Evolutionary conservation across 2,797 vertebrate genomes (phyloP).

Genomic region (Tapera naevia): DNA sequence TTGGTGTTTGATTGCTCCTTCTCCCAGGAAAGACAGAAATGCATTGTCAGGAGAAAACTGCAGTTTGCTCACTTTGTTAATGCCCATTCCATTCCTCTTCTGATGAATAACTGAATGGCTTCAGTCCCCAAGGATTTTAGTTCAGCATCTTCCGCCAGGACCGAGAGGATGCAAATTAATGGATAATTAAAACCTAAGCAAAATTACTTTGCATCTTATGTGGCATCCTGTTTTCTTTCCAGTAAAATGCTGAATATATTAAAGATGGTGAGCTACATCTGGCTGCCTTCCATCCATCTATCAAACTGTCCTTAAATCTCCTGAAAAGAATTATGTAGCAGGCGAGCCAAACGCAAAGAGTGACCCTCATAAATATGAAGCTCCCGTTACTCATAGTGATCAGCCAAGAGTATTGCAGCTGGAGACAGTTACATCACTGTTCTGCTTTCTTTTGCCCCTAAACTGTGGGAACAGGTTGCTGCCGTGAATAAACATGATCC

Average conservation of each 20-base stretch:
- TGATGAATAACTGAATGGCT: background rate
- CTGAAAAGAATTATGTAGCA: background rate
- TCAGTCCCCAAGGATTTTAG: background rate
- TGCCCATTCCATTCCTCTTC: background rate
- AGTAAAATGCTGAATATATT: background rate
- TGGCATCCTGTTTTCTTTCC: background rate
- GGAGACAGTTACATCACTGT: background rate
- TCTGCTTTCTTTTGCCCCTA: background rate
- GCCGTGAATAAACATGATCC: constrained; percentile 88
- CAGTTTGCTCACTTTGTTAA: background rate
- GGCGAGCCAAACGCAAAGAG: background rate
- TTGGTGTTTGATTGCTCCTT: background rate
- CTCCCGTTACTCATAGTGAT: background rate
- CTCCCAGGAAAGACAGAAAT: background rate
- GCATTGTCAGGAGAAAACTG: background rate
- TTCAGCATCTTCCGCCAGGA: background rate
- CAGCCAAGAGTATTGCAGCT: background rate
- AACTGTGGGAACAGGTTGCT: constrained; percentile 79
- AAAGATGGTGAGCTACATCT: background rate
- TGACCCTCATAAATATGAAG: background rate
- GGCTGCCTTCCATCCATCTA: background rate
- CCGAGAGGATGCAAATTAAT: constrained; percentile 15
- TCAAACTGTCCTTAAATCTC: background rate
- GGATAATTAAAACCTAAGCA: constrained; percentile 35
- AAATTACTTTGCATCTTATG: background rate